phyloP scores from a whole-genome alignment of 2,888 invertebrate species.

The Rhagium mordax region DNA sequence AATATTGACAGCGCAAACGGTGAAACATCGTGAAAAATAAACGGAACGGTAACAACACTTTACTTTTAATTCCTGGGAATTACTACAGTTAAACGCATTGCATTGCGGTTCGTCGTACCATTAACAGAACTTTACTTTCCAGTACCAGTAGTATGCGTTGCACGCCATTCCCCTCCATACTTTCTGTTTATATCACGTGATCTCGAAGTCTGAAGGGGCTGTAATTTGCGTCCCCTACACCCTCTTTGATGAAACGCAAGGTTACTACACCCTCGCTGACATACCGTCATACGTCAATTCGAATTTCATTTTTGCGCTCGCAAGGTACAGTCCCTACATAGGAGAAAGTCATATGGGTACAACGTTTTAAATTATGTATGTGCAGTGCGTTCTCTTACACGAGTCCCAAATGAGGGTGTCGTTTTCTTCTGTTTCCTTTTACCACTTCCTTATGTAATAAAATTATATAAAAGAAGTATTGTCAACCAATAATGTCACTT shows the following conservation, averaged over 20 bases:
- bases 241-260: slow-evolving; percentile 35
- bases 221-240: slow-evolving; percentile 37
- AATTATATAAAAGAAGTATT: too few species aligned
- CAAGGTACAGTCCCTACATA: not conserved
- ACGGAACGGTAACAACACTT: not conserved
- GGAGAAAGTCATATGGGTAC: not conserved
- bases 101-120: slow-evolving; percentile 24
- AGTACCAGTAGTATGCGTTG: slow-evolving; percentile 24
- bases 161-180: slow-evolving; percentile 33
- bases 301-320: not conserved
- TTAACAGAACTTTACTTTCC: slow-evolving; percentile 23
- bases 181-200: slow-evolving; percentile 33
- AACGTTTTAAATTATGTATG: too few species aligned
- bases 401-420: too few species aligned
- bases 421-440: too few species aligned
- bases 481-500: too few species aligned
- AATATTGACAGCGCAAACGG: not conserved
- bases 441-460: too few species aligned
- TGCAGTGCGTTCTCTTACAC: too few species aligned
- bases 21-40: not conserved
- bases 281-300: slow-evolving; percentile 2
- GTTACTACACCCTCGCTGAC: slow-evolving; percentile 14
- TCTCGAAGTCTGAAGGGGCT: slow-evolving; percentile 19
- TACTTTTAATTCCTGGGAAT: not conserved
- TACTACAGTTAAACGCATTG: not conserved